Evolutionary conservation across 2,888 invertebrate species (phyloP), one percentile per base, ranked within the genome.

Genomic region (Biston stratarius): DNA sequence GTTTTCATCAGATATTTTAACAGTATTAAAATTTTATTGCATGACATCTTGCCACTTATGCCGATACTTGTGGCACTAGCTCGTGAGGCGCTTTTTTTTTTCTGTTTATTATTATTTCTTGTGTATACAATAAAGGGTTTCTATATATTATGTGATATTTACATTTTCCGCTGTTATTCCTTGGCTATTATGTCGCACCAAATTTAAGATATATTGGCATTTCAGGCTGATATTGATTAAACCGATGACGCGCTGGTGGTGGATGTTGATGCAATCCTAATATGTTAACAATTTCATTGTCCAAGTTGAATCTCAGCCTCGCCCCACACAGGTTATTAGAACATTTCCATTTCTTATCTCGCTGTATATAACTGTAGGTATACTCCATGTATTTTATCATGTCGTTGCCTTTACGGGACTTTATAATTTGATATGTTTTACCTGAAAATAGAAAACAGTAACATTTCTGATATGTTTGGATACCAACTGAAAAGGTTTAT

Each of bases 341-440:
- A 34, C 51, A 51, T 36, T n/a, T n/a, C 51, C 51, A 51, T 6
- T 36, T n/a, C 34, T n/a, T 51, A 10, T 51, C 36, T 6, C 49
- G 49, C 34, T 51, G 12, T n/a, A n/a, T 12, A n/a, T 36, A 51
- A 24, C n/a, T n/a, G 24, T 56, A 56, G 11, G 56, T 56, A 33
- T 56, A 56, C 6, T 44, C 56, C 33, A 24, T 42, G 33, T 11
- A 56, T 8, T 12, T 24, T 15, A 56, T 56, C 56, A 56, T 44
- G 7, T 56, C n/a, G 33, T 56, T 44, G 8, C 56, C 56, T 42
- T 44, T 40, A 12, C 33, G 15, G 1, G 56, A 56, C 12, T 40
- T 51, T 51, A 51, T 36, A 51, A 51, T 5, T 51, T n/a, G 34
- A 51, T 36, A 51, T n/a, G 34, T 15, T n/a, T 34, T n/a, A 36